These are phyloP conservation scores for Deilephila elpenor DNA, from an alignment of 2,888 invertebrate genomes.

Conservation along the genomic window DNA sequence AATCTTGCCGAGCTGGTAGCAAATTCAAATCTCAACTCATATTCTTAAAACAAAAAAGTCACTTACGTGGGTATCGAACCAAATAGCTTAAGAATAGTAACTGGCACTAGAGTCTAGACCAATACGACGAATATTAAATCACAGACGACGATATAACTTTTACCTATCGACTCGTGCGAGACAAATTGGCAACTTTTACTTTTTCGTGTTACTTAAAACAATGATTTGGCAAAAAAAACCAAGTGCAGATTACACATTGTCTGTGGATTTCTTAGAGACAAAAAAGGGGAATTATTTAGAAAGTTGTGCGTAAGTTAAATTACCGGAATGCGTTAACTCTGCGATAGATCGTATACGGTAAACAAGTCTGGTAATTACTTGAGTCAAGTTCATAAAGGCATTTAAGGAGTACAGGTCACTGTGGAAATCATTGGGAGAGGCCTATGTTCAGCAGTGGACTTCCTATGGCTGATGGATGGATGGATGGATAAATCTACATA, in stretches of 20 bases:
- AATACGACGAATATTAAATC: not conserved
- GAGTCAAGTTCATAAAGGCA: too few relatives aligned
- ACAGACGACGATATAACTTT: conserved; percentile 33
- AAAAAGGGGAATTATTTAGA: conserved; percentile 14
- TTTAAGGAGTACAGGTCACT: too few relatives aligned
- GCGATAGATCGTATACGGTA: not conserved
- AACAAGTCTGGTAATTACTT: not conserved
- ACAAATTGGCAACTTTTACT: conserved; percentile 69
- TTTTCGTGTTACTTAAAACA: conserved; percentile 63
- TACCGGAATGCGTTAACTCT: not conserved
- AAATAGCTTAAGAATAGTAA: too few relatives aligned
- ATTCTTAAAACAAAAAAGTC: too few relatives aligned
- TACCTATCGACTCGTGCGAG: conserved; percentile 42
- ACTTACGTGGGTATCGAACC: too few relatives aligned
- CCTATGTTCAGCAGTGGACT: too few relatives aligned
- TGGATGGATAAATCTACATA: too few relatives aligned
- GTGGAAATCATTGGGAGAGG: too few relatives aligned
- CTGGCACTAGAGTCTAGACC: too few relatives aligned
- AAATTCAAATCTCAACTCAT: too few relatives aligned
- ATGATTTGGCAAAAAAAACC: conserved; percentile 66
- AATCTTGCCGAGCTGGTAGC: too few relatives aligned
- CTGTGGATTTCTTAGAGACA: not conserved
- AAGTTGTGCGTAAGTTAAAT: not conserved
- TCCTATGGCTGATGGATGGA: too few relatives aligned
- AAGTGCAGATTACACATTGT: conserved; percentile 16